Evolutionary conservation across 2,113 vertebrate genomes (phyloP).

Genomic region (Electrona antarctica): DNA sequence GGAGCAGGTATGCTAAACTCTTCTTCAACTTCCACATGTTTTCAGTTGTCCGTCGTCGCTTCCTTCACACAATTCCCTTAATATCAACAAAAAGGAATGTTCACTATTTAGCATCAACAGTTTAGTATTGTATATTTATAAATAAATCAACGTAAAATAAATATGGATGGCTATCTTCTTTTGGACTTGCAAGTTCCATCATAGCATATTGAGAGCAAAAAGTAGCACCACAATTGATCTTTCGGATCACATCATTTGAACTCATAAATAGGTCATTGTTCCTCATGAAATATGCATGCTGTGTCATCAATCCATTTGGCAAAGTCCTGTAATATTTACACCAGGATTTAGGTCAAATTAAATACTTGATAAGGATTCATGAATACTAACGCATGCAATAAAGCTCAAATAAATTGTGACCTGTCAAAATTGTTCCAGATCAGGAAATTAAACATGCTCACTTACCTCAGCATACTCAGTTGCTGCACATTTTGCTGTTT

Average conservation of each 20-base stretch:
- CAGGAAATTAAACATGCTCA: background rate
- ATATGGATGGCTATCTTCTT: background rate
- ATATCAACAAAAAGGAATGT: background rate
- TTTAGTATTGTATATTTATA: background rate
- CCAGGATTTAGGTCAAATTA: background rate
- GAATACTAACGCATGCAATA: background rate
- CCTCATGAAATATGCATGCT: constrained; percentile 5
- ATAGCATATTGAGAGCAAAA: background rate
- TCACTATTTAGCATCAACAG: background rate
- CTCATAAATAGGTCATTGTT: background rate
- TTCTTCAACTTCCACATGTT: constrained; percentile 50
- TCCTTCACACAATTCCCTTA: constrained; percentile 12
- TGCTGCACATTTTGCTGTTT: constrained; percentile 30
- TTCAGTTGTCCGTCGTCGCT: background rate
- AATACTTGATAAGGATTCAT: background rate
- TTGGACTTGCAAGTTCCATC: background rate
- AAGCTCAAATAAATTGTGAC: background rate
- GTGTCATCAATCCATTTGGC: background rate
- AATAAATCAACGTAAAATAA: background rate
- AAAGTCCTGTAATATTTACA: background rate
- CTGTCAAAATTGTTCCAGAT: background rate
- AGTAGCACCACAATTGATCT: background rate
- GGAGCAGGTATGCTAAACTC: constrained; percentile 40
- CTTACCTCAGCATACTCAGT: constrained; percentile 51
- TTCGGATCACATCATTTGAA: background rate